Evolutionary conservation across 2,888 invertebrate genomes (phyloP), one percentile per base, ranked within the genome.

Genomic region (Cantharis lateralis): DNA sequence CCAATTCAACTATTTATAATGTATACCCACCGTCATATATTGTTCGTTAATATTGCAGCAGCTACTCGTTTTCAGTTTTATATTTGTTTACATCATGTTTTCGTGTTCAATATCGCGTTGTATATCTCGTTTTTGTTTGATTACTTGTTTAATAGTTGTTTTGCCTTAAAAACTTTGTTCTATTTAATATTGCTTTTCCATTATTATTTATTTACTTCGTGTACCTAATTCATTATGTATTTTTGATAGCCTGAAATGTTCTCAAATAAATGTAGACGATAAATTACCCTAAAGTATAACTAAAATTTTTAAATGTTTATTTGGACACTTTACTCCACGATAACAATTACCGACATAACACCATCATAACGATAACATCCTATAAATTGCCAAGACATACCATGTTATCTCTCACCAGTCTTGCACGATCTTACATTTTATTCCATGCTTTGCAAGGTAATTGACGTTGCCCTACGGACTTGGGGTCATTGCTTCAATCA

Each of bases 1-100:
- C 75, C 76, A 78, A 80, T 79, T 79, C 80, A 76, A 76, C 75
- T 73, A 70, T 79, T 79, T 80, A 77, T 77, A 77, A 77, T 78
- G 74, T 70, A 28, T 62, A 48, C 48, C 48, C 10, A 48, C 48
- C 48, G 48, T 48, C 48, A 48, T 48, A 66, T 20, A 66, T 66
- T 15, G 77, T 78, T 78, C 63, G 71, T 80, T 80, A 78, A 79
- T 79, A 48, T 48, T 48, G 48, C n/a, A 71, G 64, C 63, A 74
- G 70, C 76, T 79, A 80, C 79, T 75, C 77, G 79, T 79, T 80
- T 80, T 75, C 79, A 73, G 75, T 69, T 48, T 73, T 73, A 71
- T 70, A 72, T 68, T 15, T 75, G 71, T 78, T 78, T 72, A 72
- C 72, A 75, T 76, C 75, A 77, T 72, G 66, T 74, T 77, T 78